A percentile compares a stretch with the other conserved stretches of the same genome.
These are phyloP conservation scores for Colius striatus DNA, from an alignment of 2,113 vertebrate species.

Conservation along the genomic window DNA sequence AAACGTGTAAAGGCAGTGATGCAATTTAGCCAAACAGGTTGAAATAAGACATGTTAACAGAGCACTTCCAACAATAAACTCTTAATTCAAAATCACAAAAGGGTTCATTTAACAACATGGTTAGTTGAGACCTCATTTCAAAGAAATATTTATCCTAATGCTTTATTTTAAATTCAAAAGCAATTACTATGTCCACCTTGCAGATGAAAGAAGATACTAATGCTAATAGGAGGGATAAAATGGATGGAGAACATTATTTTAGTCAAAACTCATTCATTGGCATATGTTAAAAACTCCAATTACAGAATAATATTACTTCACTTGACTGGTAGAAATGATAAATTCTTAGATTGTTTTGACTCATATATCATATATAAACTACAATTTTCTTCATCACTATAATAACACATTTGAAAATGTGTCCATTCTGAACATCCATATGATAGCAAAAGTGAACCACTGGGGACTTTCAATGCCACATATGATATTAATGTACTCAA, in stretches of 20 bases:
- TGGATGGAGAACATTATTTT: not conserved
- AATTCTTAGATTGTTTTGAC: not conserved
- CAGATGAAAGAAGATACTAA: not conserved
- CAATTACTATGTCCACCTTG: not conserved
- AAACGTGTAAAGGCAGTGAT: not conserved
- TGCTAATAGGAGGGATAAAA: not conserved
- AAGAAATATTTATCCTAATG: not conserved
- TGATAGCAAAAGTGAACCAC: not conserved
- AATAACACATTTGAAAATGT: not conserved
- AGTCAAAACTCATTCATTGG: not conserved
- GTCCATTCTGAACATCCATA: not conserved
- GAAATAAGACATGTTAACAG: not conserved
- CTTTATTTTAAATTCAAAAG: not conserved
- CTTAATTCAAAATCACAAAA: not conserved
- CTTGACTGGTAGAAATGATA: not conserved
- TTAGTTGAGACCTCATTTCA: not conserved
- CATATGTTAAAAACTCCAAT: not conserved
- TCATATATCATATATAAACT: not conserved
- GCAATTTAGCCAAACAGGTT: not conserved
- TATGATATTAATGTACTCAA: not conserved
- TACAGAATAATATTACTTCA: not conserved
- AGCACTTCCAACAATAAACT: not conserved
- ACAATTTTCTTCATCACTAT: not conserved
- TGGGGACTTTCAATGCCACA: not conserved
- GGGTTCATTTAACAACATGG: not conserved